Evolutionary conservation across 1,140 invertebrate species (phyloP), one percentile per base, ranked within the genome.

Genomic region (Globodera ellingtonae): DNA sequence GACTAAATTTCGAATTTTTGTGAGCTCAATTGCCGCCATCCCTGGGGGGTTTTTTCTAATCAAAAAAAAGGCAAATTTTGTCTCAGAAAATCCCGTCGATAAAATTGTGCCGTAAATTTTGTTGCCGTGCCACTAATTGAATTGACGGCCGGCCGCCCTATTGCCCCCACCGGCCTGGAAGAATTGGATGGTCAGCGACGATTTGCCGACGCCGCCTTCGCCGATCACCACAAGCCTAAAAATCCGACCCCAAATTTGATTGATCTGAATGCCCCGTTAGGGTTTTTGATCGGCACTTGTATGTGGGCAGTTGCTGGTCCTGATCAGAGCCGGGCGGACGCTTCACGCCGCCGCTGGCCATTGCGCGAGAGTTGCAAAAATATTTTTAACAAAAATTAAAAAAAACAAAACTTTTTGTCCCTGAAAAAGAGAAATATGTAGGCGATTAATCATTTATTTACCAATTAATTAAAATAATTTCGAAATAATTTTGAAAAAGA

Each of bases 131-230:
- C 79, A 69, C 46, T 83, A 86, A 15, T 77, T 46, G 56, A 15
- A 10, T 15, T 70, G 48, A 10, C 13, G 59, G n/a, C 59, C 35
- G 35, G 35, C 35, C 35, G 35, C 35, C 35, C 15, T 18, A 6
- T 15, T 59, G 56, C 56, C 56, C 56, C 9, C 56, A 59, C 56
- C 56, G 77, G 86, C 87, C 80, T 89, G 88, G 66, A 89, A 89
- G 76, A 89, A 89, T 89, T 95, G 95, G 87, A 96, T 96, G 1
- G 95, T 96, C 78, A 96, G 92, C 3, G 94, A 94, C 83, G 94
- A 95, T 91, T 97, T 96, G 94, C 52, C 95, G 94, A 80, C 94
- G 93, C 88, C 94, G 85, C 91, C 94, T 91, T 95, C 94, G 15
- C 94, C 95, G 50, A 96, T 94, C 47, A 96, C 94, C 65, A 96